Percentiles rank a stretch among this genome's conserved stretches.
Conservation (phyloP, 2,888 invertebrate species). For the Andricus quercusramuli region DNA sequence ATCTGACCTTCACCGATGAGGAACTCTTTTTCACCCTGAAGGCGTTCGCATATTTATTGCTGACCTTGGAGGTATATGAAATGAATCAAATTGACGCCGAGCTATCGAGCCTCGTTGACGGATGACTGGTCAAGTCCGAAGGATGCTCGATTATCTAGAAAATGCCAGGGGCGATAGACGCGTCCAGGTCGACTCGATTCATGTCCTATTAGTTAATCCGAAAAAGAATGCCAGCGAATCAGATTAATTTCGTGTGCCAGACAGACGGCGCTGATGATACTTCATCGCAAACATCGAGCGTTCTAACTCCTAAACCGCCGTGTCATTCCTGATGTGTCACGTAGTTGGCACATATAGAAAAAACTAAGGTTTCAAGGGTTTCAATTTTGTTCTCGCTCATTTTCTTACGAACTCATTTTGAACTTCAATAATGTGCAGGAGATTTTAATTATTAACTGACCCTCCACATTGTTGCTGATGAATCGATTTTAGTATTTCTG, state of each 20-base stretch:
- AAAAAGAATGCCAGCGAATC: not conserved
- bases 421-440: not conserved
- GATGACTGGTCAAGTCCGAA: conserved; percentile 1
- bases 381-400: no score
- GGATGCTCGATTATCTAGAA: not conserved
- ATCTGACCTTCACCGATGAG: not conserved
- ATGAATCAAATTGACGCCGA: conserved; percentile 9
- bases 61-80: conserved; percentile 1
- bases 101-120: not conserved
- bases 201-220: not conserved
- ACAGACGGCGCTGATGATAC: not conserved
- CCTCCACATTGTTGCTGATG: not conserved
- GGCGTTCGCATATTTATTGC: not conserved
- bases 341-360: not conserved
- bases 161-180: not conserved
- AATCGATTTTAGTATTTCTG: not conserved
- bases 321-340: not conserved
- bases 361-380: no score
- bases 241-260: not conserved
- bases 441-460: not conserved
- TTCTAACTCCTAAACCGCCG: not conserved
- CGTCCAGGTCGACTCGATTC: not conserved
- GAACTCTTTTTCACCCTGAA: not conserved
- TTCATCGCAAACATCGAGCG: not conserved
- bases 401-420: no score